Evolutionary conservation across 2,888 invertebrate species (phyloP).

Genomic region (Didymodactylos carnosus): DNA sequence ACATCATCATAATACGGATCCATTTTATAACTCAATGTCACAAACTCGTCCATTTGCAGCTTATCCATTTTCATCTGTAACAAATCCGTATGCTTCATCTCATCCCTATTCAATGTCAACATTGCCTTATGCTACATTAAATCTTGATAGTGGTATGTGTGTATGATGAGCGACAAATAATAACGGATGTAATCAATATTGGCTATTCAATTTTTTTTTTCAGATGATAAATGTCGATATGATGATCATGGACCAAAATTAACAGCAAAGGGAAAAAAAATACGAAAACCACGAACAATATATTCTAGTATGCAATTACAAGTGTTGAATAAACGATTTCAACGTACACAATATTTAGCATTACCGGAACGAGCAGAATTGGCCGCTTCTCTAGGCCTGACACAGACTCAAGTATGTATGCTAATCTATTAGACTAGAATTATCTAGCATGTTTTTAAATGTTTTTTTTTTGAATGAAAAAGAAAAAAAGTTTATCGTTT

Average conservation of each 20-base stretch:
- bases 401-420: slow-evolving; percentile 86
- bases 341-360: slow-evolving; percentile 92
- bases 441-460: too few relatives aligned
- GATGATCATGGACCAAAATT: not conserved
- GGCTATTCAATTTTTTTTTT: not conserved
- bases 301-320: slow-evolving; percentile 94
- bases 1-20: not conserved
- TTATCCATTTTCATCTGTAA: not conserved
- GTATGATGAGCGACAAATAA: not conserved
- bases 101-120: too few relatives aligned
- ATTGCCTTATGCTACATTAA: not conserved
- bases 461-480: too few relatives aligned
- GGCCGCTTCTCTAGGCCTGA: slow-evolving; percentile 89
- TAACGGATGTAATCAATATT: not conserved
- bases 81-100: too few relatives aligned
- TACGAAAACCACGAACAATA: slow-evolving; percentile 95
- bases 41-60: too few relatives aligned
- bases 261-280: slow-evolving; percentile 60
- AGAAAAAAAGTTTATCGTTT: not conserved
- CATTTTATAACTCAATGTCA: not conserved
- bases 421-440: too few relatives aligned
- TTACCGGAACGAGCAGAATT: slow-evolving; percentile 91
- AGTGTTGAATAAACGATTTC: slow-evolving; percentile 90
- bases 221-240: not conserved
- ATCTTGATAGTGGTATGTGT: not conserved